Evolutionary conservation across 2,797 vertebrate genomes (phyloP), one percentile per base, ranked within the genome.

Genomic region (Catostomus latipinnis): DNA sequence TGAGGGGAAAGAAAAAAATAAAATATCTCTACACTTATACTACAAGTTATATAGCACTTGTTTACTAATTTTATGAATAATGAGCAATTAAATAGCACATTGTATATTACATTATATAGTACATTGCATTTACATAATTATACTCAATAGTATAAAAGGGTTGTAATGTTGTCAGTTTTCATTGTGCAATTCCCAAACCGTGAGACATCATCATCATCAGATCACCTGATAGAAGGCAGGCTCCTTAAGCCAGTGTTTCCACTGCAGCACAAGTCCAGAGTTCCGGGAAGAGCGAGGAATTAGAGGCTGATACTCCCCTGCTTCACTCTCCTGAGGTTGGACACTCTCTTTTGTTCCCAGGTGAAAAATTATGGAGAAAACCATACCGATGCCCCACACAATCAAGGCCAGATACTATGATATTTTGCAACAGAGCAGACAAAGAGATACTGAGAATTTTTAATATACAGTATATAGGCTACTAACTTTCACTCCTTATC

Each of bases 151-250:
- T 34, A 3, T 34, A 34, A 34, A 34, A 34, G 34, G 34, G 34
- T 34, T 34, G 34, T 4, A 34, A 34, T 34, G 34, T 34, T 34
- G 34, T 34, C 34, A 34, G 34, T 34, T 3, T 34, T 34, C 34
- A n/a, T 49, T 22, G 14, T 18, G 62, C n/a, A 46, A 60, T 34
- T 34, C 34, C 34, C 34, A 45, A 45, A 12, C 14, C 6, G 18
- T 12, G n/a, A 4, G 9, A 58, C 8, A 6, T 14, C 18, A 12
- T 14, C 18, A 12, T 12, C 5, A 34, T 56, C 22, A 18, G 61
- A 61, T 83, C 11, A 92, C 97, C 95, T 97, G 96, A 83, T 96
- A 96, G 87, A 97, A 97, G 45, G 96, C 92, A 0, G 94, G 92
- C 61, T 98, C 94, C 81, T 78, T 85, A 48, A 91, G 67, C 90